These are phyloP conservation scores for Neodiprion fabricii DNA, from an alignment of 1,140 invertebrate genomes.

Conservation along the genomic window DNA sequence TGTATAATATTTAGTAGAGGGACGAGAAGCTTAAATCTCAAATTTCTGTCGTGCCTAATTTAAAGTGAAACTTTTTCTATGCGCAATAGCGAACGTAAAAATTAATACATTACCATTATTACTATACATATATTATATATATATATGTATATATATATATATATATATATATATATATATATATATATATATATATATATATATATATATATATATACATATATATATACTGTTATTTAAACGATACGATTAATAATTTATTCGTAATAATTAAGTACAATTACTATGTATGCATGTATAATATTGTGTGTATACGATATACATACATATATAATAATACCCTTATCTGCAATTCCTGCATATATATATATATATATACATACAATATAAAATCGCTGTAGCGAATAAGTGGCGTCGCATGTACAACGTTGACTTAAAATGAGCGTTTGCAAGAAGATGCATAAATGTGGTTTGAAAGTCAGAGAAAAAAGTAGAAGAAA, in stretches of 20 bases:
- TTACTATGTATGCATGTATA: too few relatives aligned
- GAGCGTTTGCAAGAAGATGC: background rate
- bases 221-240: background rate
- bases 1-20: too few relatives aligned
- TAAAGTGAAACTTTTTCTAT: background rate
- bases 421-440: background rate
- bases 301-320: too few relatives aligned
- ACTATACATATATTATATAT: background rate
- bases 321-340: background rate
- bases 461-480: background rate
- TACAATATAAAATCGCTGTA: background rate
- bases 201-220: background rate
- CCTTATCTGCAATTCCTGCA: background rate
- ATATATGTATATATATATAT: background rate
- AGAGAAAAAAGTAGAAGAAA: background rate
- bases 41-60: background rate
- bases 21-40: background rate
- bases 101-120: background rate
- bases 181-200: too few relatives aligned
- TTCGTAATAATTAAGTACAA: too few relatives aligned
- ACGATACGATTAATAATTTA: too few relatives aligned
- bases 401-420: background rate
- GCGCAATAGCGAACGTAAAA: conserved; percentile 1
- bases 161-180: background rate
- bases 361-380: background rate